These are phyloP conservation scores for Heteronetta atricapilla DNA, from an alignment of 2,113 vertebrate species.

Conservation along the genomic window DNA sequence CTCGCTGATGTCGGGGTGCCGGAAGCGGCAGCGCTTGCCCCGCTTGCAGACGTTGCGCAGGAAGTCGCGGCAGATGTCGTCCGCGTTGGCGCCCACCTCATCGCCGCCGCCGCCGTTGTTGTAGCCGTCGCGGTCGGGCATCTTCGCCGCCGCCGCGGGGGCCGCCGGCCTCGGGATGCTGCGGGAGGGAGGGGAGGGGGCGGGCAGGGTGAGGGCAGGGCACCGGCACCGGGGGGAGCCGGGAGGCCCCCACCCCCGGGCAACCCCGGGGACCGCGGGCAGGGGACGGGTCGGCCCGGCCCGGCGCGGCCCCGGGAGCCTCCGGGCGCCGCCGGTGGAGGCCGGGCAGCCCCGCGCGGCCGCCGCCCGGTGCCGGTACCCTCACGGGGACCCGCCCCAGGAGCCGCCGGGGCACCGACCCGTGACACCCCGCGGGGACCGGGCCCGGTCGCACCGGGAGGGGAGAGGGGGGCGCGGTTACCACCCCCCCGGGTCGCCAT, in stretches of 20 bases:
- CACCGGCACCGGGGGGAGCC: too few relatives aligned
- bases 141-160: constrained; percentile 55
- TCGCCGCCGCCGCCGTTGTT: constrained; percentile 75
- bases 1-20: constrained; percentile 92
- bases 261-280: constrained; percentile 10
- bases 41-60: constrained; percentile 95
- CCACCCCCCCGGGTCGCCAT: background rate
- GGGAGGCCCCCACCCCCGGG: too few relatives aligned
- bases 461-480: background rate
- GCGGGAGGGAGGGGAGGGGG: background rate
- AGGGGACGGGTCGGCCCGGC: background rate
- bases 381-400: too few relatives aligned
- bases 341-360: too few relatives aligned
- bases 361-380: too few relatives aligned
- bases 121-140: constrained; percentile 93
- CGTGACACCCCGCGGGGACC: background rate
- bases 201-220: background rate
- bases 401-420: background rate
- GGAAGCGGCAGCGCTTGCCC: constrained; percentile 95
- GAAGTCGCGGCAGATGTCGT: constrained; percentile 94
- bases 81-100: constrained; percentile 74
- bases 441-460: background rate
- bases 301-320: too few relatives aligned
- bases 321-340: too few relatives aligned
- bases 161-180: constrained; percentile 32